Evolutionary conservation across 2,797 vertebrate genomes (phyloP).

Genomic region (Myotis planiceps): DNA sequence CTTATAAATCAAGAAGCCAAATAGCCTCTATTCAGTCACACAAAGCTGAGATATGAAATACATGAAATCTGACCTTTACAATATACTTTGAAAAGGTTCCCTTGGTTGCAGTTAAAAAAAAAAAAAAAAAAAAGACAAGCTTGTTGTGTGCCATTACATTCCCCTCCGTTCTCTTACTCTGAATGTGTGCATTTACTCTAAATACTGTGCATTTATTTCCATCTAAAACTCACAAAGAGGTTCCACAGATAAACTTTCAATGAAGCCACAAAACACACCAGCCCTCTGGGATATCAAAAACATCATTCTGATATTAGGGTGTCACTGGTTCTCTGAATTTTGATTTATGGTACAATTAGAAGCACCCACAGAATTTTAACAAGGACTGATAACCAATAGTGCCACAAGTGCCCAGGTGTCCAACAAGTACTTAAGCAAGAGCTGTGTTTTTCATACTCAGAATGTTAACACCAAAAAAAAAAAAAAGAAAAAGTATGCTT

Average conservation of each 20-base stretch:
- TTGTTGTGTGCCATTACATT: neutral
- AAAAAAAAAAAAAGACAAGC: neutral
- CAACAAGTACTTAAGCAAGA: neutral
- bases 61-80: constrained; percentile 83
- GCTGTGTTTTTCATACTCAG: neutral
- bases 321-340: neutral
- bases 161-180: constrained; percentile 53
- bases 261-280: neutral
- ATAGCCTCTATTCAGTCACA: constrained; percentile 77
- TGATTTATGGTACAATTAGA: constrained; percentile 31
- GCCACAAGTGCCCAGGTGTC: neutral
- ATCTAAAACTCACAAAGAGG: neutral
- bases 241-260: neutral
- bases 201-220: constrained; percentile 56
- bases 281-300: neutral
- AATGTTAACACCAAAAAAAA: constrained; percentile 12
- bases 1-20: constrained; percentile 77
- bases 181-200: neutral
- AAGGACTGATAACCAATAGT: neutral
- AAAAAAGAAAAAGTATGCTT: neutral
- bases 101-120: constrained; percentile 21
- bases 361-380: constrained; percentile 1
- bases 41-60: constrained; percentile 74
- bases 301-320: neutral
- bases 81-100: constrained; percentile 63